Percentiles rank a stretch among this genome's conserved stretches.
phyloP scores from a whole-genome alignment of 1,140 invertebrate genomes.

The Sycophaga agraensis region DNA sequence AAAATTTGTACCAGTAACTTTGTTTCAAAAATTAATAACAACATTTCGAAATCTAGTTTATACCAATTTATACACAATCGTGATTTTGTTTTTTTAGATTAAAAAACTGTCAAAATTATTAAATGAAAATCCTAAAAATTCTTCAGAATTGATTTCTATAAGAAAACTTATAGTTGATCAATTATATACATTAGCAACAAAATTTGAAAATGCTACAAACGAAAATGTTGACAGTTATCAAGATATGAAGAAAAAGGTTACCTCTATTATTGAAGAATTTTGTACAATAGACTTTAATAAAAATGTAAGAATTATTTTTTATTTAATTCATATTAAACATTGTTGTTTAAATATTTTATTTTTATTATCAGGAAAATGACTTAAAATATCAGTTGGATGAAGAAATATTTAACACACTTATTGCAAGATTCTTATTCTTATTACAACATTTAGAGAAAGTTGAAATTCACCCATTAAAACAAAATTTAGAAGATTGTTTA shows the following conservation, averaged over 20 bases:
- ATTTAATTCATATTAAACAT: neutral
- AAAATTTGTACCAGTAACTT: neutral
- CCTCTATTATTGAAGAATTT: conserved; percentile 35
- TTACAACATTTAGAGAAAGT: conserved; percentile 46
- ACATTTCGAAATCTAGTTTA: neutral
- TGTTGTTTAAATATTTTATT: neutral
- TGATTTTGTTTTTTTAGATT: conserved; percentile 33
- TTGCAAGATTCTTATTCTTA: conserved; percentile 39
- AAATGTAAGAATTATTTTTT: conserved; percentile 25
- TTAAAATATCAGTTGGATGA: conserved; percentile 19
- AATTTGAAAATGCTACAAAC: conserved; percentile 37
- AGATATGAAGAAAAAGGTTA: conserved; percentile 39
- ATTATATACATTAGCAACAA: conserved; percentile 33
- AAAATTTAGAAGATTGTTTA: conserved; percentile 45
- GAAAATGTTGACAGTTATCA: conserved; percentile 35
- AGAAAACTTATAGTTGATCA: conserved; percentile 37
- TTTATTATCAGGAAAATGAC: conserved; percentile 18
- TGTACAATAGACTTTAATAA: conserved; percentile 35
- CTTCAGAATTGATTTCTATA: conserved; percentile 16
- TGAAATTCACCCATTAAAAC: conserved; percentile 46
- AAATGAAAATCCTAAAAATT: conserved; percentile 2
- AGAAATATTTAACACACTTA: conserved; percentile 31
- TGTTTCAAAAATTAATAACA: neutral
- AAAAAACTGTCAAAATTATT: conserved; percentile 35
- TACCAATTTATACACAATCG: neutral